Evolutionary conservation across 1,140 invertebrate genomes (phyloP).

Genomic region (Lucilia sericata): DNA sequence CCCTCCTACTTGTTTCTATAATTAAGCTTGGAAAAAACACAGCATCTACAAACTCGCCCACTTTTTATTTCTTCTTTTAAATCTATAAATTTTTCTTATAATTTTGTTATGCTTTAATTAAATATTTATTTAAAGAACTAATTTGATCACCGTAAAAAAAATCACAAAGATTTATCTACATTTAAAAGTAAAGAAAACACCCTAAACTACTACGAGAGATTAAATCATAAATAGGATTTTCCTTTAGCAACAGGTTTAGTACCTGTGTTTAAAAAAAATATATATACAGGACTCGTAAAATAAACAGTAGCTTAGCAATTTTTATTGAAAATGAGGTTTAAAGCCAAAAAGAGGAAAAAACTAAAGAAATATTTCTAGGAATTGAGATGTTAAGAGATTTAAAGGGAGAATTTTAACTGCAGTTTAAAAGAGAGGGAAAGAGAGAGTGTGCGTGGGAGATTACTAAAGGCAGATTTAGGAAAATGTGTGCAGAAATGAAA

Average conservation of each 20-base stretch:
- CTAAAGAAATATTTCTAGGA: not conserved
- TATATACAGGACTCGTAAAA: not conserved
- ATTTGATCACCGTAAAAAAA: not conserved
- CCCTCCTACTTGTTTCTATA: not conserved
- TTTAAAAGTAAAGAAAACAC: not conserved
- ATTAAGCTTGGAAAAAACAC: not conserved
- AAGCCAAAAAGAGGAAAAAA: not conserved
- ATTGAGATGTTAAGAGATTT: not conserved
- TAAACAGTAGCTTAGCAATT: not conserved
- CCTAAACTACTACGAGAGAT: not conserved
- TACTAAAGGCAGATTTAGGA: not conserved
- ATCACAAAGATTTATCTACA: not conserved
- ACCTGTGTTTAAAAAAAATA: not conserved
- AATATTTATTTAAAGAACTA: not conserved
- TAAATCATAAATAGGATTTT: not conserved
- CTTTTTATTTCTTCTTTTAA: not conserved
- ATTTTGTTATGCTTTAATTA: not conserved
- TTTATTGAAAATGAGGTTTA: not conserved
- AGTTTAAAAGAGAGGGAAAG: not conserved
- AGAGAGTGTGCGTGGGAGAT: not conserved
- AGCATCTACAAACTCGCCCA: not conserved
- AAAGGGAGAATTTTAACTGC: too few relatives aligned
- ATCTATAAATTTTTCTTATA: not conserved
- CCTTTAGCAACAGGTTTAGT: not conserved
- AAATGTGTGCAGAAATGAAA: too few relatives aligned